A percentile compares a stretch with the other conserved stretches of the same genome.
These are phyloP conservation scores for Daphoenositta chrysoptera DNA, from an alignment of 2,113 vertebrate genomes.

Conservation along the genomic window DNA sequence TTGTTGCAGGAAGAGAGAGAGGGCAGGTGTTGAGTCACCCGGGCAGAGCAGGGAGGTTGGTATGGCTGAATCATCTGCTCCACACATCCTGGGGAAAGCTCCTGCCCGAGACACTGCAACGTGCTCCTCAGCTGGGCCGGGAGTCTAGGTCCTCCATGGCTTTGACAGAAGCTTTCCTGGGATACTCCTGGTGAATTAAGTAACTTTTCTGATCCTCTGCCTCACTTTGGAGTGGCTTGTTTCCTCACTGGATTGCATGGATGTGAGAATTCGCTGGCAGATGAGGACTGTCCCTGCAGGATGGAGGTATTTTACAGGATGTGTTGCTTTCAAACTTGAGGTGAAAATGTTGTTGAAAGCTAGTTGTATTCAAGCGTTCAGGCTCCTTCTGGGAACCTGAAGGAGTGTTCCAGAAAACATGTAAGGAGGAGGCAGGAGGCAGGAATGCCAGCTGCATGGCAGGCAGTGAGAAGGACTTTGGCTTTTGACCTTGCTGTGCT, in stretches of 20 bases:
- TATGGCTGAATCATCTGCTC: conserved; percentile 34
- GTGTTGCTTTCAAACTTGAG: not conserved
- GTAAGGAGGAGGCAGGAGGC: not conserved
- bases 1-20: conserved; percentile 3
- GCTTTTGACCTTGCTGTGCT: conserved; percentile 15
- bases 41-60: not conserved
- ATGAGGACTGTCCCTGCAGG: not conserved
- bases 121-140: not conserved
- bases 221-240: not conserved
- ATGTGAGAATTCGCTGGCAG: not conserved
- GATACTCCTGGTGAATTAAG: not conserved
- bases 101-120: not conserved
- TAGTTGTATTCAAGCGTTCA: not conserved
- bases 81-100: not conserved
- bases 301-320: conserved; percentile 52
- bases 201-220: not conserved
- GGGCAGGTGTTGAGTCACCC: conserved; percentile 30
- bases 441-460: not conserved
- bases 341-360: not conserved
- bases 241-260: not conserved
- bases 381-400: not conserved
- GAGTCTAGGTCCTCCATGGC: not conserved
- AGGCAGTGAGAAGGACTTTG: not conserved
- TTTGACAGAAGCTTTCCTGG: not conserved
- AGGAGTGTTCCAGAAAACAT: not conserved